Percentiles rank a stretch among this genome's conserved stretches.
Evolutionary conservation across 2,113 vertebrate species (phyloP).

Genomic region (Platichthys flesus): DNA sequence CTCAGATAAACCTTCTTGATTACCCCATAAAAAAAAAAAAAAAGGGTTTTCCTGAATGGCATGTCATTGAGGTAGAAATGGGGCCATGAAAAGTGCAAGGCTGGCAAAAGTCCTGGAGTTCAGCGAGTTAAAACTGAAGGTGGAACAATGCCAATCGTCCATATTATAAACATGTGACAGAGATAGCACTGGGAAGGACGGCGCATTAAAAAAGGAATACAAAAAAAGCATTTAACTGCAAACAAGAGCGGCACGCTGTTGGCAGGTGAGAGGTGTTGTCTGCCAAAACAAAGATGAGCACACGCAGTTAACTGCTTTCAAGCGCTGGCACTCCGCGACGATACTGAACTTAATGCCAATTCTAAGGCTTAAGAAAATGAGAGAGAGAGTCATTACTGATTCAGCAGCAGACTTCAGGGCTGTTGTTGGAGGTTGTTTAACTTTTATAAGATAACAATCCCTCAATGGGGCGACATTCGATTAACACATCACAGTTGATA

Average conservation of each 20-base stretch:
- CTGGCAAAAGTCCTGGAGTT: slow-evolving; percentile 66
- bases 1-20: slow-evolving; percentile 75
- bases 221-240: slow-evolving; percentile 4
- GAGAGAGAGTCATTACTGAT: slow-evolving; percentile 18
- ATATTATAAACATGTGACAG: slow-evolving; percentile 38
- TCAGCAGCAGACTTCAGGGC: slow-evolving; percentile 5
- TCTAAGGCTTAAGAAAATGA: slow-evolving; percentile 1
- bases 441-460: neutral
- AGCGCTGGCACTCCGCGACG: slow-evolving; percentile 23
- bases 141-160: slow-evolving; percentile 52
- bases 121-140: slow-evolving; percentile 44
- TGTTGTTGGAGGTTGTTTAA: slow-evolving; percentile 3
- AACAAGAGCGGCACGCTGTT: slow-evolving; percentile 26
- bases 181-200: slow-evolving; percentile 49
- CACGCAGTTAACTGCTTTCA: slow-evolving; percentile 33
- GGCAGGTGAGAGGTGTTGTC: slow-evolving; percentile 20
- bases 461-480: neutral
- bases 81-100: slow-evolving; percentile 45
- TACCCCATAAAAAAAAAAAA: slow-evolving; percentile 54
- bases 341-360: slow-evolving; percentile 11
- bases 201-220: slow-evolving; percentile 7
- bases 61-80: slow-evolving; percentile 58
- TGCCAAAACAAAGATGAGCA: slow-evolving; percentile 27
- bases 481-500: slow-evolving; percentile 1
- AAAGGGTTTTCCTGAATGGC: slow-evolving; percentile 66